These are phyloP conservation scores for Itoplectis maculator DNA, from an alignment of 2,888 invertebrate genomes.

Conservation along the genomic window DNA sequence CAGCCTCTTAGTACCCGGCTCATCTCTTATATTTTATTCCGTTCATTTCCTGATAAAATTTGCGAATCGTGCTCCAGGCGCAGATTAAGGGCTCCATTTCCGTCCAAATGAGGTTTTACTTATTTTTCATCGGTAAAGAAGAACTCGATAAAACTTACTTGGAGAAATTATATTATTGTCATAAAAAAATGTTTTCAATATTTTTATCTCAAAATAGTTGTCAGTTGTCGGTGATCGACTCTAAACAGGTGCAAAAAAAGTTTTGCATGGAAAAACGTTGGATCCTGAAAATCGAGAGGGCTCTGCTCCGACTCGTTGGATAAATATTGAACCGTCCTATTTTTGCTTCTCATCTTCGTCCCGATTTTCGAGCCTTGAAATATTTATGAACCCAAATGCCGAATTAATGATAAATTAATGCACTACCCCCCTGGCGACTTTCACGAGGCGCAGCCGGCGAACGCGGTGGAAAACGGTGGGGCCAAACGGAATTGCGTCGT, in stretches of 20 bases:
- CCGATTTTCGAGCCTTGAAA: too few species aligned
- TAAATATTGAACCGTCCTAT: background rate
- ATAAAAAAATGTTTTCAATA: too few species aligned
- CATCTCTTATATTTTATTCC: conserved; percentile 14
- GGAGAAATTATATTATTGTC: background rate
- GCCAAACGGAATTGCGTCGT: conserved; percentile 64
- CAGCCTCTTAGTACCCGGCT: background rate
- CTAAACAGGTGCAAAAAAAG: too few species aligned
- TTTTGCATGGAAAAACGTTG: background rate
- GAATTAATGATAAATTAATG: conserved; percentile 62
- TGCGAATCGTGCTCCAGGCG: background rate
- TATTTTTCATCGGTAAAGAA: background rate
- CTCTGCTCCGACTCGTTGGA: background rate
- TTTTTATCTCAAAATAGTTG: too few species aligned
- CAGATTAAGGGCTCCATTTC: background rate
- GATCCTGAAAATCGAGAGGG: background rate
- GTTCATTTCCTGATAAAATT: conserved; percentile 8
- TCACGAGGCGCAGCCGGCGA: conserved; percentile 35
- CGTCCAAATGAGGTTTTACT: background rate
- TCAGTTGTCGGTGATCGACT: too few species aligned
- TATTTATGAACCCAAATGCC: conserved; percentile 5
- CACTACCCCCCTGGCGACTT: conserved; percentile 37
- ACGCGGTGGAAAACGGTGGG: conserved; percentile 59
- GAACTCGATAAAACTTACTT: background rate
- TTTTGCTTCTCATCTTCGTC: background rate